Evolutionary conservation across 1,140 invertebrate genomes (phyloP), one percentile per base, ranked within the genome.

Genomic region (Bradynema listronoti): DNA sequence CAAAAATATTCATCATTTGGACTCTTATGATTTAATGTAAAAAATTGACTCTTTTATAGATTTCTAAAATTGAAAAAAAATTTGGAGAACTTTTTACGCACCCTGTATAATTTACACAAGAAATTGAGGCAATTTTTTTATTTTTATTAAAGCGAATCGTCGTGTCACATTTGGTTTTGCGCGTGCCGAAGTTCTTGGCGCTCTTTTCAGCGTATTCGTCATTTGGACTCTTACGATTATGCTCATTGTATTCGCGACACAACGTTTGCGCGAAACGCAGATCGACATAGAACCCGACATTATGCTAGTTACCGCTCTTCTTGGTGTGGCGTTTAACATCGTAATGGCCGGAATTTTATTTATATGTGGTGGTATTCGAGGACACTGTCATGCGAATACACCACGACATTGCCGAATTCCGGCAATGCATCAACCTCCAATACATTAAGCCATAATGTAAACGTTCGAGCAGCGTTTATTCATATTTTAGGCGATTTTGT

Each of bases 401-500:
- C 36, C 36, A 55, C n/a, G n/a, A n/a, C n/a, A n/a, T n/a, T n/a
- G n/a, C n/a, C n/a, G n/a, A n/a, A n/a, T n/a, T n/a, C n/a, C n/a
- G n/a, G n/a, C n/a, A n/a, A n/a, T n/a, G n/a, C n/a, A n/a, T n/a
- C n/a, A n/a, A n/a, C n/a, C n/a, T n/a, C n/a, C n/a, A n/a, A n/a
- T n/a, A n/a, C n/a, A n/a, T n/a, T n/a, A n/a, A n/a, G n/a, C n/a
- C n/a, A n/a, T n/a, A 96, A 95, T 79, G 91, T 98, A 68, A 97
- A 96, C 80, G 90, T 97, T 4, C 82, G 91, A 63, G 94, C 94
- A 3, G 94, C 94, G 11, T 90, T 91, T 77, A 93, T 98, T 60
- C 94, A 98, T 79, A 92, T 97, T 22, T 78, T 98, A 42, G 93
- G 93, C 0, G 94, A 98, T 82, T 90, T 97, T 73, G 84, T 98